Conservation (phyloP, 2,113 vertebrate genomes). For the Crotalus horridus region DNA sequence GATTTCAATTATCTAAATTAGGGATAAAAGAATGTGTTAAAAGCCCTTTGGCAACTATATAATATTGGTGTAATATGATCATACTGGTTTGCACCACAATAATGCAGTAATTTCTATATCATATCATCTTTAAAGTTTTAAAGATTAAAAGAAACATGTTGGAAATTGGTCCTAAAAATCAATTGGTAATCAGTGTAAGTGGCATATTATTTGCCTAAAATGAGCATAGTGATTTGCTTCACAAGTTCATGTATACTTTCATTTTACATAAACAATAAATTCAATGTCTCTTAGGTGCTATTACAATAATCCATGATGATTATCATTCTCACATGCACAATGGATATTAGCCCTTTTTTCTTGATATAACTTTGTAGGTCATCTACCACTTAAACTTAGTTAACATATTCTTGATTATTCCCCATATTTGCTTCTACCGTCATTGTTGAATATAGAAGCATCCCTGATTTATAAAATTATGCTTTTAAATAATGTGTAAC, state of each 20-base stretch:
- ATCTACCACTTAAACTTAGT: neutral
- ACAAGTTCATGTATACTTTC: neutral
- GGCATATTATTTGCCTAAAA: neutral
- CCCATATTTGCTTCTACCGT: neutral
- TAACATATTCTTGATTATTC: neutral
- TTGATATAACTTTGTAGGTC: neutral
- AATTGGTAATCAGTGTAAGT: neutral
- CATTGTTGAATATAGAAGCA: neutral
- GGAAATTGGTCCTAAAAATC: neutral
- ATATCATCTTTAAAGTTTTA: neutral
- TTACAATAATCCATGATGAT: neutral
- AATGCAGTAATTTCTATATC: neutral
- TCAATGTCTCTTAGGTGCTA: neutral
- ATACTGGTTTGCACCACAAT: neutral
- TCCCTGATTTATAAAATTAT: neutral
- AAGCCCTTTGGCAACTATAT: neutral
- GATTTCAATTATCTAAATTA: neutral
- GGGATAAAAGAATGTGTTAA: neutral
- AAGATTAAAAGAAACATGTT: neutral
- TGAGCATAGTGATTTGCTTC: neutral
- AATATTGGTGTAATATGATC: neutral
- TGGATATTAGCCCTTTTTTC: neutral
- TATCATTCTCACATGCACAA: neutral
- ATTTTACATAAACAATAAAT: neutral
- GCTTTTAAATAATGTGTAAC: neutral